Evolutionary conservation across 2,888 invertebrate genomes (phyloP).

Genomic region (Invenusta paracnida): DNA sequence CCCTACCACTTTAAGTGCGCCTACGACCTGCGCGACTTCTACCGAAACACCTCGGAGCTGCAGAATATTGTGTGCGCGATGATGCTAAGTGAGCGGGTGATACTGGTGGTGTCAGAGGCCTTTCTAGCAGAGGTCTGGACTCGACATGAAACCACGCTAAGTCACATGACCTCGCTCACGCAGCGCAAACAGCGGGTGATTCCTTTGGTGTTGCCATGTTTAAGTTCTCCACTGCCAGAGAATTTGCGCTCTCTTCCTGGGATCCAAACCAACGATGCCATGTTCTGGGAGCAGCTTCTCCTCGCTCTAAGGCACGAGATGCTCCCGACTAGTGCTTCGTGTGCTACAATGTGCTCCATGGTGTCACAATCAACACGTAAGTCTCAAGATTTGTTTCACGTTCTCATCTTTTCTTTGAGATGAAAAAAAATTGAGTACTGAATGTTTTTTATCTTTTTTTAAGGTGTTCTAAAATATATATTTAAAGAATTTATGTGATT

Average conservation of each 20-base stretch:
- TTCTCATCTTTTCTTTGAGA: too few species aligned
- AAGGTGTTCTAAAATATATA: too few species aligned
- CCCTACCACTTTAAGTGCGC: slow-evolving; percentile 51
- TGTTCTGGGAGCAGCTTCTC: slow-evolving; percentile 50
- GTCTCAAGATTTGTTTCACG: too few species aligned
- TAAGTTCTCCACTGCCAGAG: slow-evolving; percentile 49
- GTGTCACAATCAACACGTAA: slow-evolving; percentile 40
- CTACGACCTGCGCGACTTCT: slow-evolving; percentile 48
- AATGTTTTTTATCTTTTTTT: too few species aligned
- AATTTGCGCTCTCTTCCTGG: slow-evolving; percentile 49
- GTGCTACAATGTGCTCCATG: slow-evolving; percentile 40
- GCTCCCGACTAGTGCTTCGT: slow-evolving; percentile 42
- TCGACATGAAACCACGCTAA: slow-evolving; percentile 51
- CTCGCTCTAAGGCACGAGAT: slow-evolving; percentile 50
- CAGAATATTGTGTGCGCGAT: slow-evolving; percentile 52
- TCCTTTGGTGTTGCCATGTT: slow-evolving; percentile 50
- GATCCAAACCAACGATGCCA: slow-evolving; percentile 49
- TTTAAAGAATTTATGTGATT: too few species aligned
- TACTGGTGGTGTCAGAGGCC: slow-evolving; percentile 50
- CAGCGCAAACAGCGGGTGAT: slow-evolving; percentile 52
- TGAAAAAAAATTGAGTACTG: too few species aligned
- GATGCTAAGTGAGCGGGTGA: slow-evolving; percentile 53
- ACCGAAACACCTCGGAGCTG: slow-evolving; percentile 42
- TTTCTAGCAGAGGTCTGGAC: slow-evolving; percentile 51
- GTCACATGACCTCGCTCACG: slow-evolving; percentile 51